Evolutionary conservation across 2,113 vertebrate genomes (phyloP).

Genomic region (Oncorhynchus nerka): DNA sequence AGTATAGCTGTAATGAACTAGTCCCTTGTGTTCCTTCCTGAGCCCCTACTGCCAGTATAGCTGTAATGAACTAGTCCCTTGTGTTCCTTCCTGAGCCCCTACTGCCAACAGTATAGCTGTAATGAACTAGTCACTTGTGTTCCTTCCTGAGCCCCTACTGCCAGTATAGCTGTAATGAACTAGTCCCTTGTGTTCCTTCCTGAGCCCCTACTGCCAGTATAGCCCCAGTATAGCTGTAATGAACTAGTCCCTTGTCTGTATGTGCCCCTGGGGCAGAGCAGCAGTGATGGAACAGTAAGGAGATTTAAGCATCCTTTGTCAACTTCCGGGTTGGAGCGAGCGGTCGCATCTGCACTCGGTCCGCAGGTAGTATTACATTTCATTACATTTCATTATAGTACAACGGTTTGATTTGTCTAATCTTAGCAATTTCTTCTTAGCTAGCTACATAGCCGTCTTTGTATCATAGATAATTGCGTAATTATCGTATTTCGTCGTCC

Average conservation of each 20-base stretch:
- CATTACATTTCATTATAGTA: too few relatives aligned
- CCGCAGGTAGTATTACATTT: too few relatives aligned
- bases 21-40: slow-evolving; percentile 50
- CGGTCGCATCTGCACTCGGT: too few relatives aligned
- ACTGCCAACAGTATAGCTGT: slow-evolving; percentile 56
- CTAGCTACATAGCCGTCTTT: too few relatives aligned
- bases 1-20: slow-evolving; percentile 62
- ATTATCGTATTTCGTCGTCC: too few relatives aligned
- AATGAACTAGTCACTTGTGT: slow-evolving; percentile 67
- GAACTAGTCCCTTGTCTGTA: slow-evolving; percentile 64
- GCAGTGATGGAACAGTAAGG: slow-evolving; percentile 58
- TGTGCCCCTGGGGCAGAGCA: slow-evolving; percentile 52
- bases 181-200: slow-evolving; percentile 52
- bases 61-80: slow-evolving; percentile 63
- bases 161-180: slow-evolving; percentile 62
- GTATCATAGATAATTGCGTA: too few relatives aligned
- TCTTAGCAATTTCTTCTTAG: too few relatives aligned
- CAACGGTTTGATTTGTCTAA: too few relatives aligned
- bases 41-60: slow-evolving; percentile 58
- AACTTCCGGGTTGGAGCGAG: too few relatives aligned
- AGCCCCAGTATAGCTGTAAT: too few relatives aligned
- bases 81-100: slow-evolving; percentile 51
- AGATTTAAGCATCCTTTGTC: slow-evolving; percentile 66
- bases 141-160: slow-evolving; percentile 53
- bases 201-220: slow-evolving; percentile 58